These are phyloP conservation scores for Callyntrura guangdongensis DNA, from an alignment of 2,888 invertebrate species.

Conservation along the genomic window DNA sequence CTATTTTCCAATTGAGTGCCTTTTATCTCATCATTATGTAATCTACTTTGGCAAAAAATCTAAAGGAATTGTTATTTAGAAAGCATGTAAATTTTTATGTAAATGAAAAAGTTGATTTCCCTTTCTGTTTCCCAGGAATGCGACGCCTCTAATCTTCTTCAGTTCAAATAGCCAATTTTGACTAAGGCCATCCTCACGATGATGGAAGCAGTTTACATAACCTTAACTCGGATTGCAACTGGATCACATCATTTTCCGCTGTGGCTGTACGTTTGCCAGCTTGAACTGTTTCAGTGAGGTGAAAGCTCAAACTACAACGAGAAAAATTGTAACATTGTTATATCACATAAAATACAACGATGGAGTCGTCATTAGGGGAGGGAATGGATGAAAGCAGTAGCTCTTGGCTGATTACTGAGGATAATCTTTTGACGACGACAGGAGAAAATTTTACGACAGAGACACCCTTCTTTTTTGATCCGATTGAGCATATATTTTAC, in stretches of 20 bases:
- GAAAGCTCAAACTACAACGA: background rate
- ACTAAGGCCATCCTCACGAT: background rate
- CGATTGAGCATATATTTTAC: constrained; percentile 60
- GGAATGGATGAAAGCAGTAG: constrained; percentile 7
- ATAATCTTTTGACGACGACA: constrained; percentile 23
- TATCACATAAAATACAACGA: constrained; percentile 15
- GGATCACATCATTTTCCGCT: background rate
- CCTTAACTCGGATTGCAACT: constrained; percentile 3
- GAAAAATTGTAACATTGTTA: constrained; percentile 28
- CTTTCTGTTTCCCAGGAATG: constrained; percentile 6
- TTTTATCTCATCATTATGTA: background rate
- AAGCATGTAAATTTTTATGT: constrained; percentile 1
- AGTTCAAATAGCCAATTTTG: constrained; percentile 15
- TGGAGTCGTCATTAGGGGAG: constrained; percentile 27
- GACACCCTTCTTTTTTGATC: constrained; percentile 21
- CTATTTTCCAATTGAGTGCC: constrained; percentile 31
- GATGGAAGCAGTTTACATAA: background rate
- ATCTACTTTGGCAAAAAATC: background rate
- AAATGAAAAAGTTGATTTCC: background rate
- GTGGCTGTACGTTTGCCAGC: background rate
- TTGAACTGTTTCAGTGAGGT: constrained; percentile 45
- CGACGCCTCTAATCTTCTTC: background rate
- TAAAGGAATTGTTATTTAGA: background rate
- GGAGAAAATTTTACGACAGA: constrained; percentile 65
- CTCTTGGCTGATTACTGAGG: constrained; percentile 19